phyloP scores from a whole-genome alignment of 2,113 vertebrate species.

The Siphamia tubifer region DNA sequence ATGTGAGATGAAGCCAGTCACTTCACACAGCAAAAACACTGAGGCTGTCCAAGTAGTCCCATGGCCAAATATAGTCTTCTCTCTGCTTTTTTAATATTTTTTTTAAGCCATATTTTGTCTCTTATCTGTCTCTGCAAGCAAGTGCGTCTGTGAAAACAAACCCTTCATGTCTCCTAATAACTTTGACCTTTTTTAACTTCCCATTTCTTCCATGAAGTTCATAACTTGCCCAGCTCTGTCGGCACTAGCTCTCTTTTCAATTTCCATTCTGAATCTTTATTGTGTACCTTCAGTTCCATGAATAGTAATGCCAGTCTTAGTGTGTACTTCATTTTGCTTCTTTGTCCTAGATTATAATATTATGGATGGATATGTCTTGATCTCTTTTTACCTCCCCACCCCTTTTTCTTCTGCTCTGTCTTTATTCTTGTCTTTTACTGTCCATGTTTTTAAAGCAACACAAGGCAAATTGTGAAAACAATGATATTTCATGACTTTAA shows the following conservation, averaged over 20 bases:
- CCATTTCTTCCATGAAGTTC: slow-evolving; percentile 3
- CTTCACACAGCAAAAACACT: not conserved
- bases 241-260: not conserved
- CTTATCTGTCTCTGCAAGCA: not conserved
- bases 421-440: not conserved
- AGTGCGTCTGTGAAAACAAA: not conserved
- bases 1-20: not conserved
- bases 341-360: too few species aligned
- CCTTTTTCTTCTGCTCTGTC: not conserved
- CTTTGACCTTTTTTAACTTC: slow-evolving; percentile 31
- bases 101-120: not conserved
- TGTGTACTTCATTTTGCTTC: too few species aligned
- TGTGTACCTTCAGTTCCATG: too few species aligned
- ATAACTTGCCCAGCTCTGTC: not conserved
- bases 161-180: slow-evolving; percentile 3
- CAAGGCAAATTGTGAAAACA: not conserved
- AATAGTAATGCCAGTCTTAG: too few species aligned
- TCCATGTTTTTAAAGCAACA: not conserved
- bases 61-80: not conserved
- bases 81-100: not conserved
- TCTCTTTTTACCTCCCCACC: too few species aligned
- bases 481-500: too few species aligned
- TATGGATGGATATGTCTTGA: too few species aligned
- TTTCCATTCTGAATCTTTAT: not conserved
- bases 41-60: not conserved